Evolutionary conservation across 2,888 invertebrate genomes (phyloP).

Genomic region (Lepidochitona cinerea): DNA sequence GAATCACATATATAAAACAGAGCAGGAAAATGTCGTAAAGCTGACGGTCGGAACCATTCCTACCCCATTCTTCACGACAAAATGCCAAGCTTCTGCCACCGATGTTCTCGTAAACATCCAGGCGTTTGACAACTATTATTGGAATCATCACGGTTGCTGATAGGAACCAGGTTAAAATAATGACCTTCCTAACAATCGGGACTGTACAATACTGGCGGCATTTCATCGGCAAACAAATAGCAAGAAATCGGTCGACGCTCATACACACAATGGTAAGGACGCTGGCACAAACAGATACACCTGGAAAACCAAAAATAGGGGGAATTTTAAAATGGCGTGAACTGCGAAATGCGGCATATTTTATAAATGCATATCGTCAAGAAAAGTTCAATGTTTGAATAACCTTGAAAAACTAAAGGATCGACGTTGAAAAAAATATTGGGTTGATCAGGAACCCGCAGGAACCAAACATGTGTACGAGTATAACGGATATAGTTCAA

Average conservation of each 20-base stretch:
- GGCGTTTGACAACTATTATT: conserved; percentile 74
- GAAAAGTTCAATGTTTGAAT: too few relatives aligned
- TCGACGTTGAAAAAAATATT: too few relatives aligned
- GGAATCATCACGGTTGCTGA: conserved; percentile 80
- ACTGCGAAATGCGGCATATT: too few relatives aligned
- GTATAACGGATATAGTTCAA: too few relatives aligned
- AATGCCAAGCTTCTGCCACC: conserved; percentile 60
- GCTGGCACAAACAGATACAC: conserved; percentile 79
- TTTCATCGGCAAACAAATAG: conserved; percentile 82
- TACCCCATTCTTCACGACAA: conserved; percentile 78
- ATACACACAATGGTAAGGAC: conserved; percentile 86
- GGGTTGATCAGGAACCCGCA: too few relatives aligned
- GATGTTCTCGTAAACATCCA: conserved; percentile 37
- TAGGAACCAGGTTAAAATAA: conserved; percentile 78
- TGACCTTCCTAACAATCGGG: conserved; percentile 76
- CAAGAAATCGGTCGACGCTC: conserved; percentile 80
- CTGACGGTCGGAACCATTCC: conserved; percentile 71
- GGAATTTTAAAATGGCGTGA: too few relatives aligned
- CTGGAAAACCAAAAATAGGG: conserved; percentile 30
- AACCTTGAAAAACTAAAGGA: too few relatives aligned
- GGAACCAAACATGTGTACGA: too few relatives aligned
- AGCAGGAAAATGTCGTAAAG: conserved; percentile 81
- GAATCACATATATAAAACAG: conserved; percentile 81
- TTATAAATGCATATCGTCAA: too few relatives aligned
- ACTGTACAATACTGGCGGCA: conserved; percentile 81